Base-by-base conservation (phyloP, 2,113 vertebrate species). In the Neoarius graeffei region DNA sequence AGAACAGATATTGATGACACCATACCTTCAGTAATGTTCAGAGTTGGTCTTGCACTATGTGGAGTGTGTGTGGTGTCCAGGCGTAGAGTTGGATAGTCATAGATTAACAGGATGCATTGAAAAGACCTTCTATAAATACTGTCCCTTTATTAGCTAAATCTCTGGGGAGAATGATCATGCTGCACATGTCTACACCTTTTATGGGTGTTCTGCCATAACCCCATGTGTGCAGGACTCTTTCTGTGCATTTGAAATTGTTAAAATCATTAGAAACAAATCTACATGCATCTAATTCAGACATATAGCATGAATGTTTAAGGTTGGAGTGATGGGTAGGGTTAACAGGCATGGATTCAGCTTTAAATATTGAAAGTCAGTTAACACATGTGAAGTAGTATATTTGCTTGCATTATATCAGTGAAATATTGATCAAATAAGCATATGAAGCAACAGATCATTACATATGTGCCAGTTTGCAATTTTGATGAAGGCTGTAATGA, bases 51-150 rank as follows among this genome's bases (percentile, higher is more conserved):
- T 74, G 90, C 81, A 89, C 77, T 88, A 89, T 89, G 87, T 88
- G 81, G 81, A 89, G 86, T 57, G 56, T 57, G 79, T 81, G 88
- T 86, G 89, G 56, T 1, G 86, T 89, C 86, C 89, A 81, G 89
- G 85, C 80, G 82, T 77, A 69, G 0, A 15, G 60, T 30, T 83
- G 79, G 91, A 90, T 89, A 83, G 81, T 48, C 88, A 85, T 85
- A 88, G 95, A 95, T 95, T 94, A 94, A 92, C 92, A 8, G 92
- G 91, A 90, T 92, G 90, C 89, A 94, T 92, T 88, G 90, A 87
- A 93, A 91, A 90, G 92, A 74, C 90, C 92, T 89, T 94, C 95
- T 96, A 96, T 96, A 96, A 96, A 96, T 96, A 96, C 94, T 85
- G 87, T 83, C 90, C 89, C 91, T 92, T 92, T 94, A 95, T 95